Evolutionary conservation across 2,113 vertebrate species (phyloP), one percentile per base, ranked within the genome.

Genomic region (Python bivittatus): DNA sequence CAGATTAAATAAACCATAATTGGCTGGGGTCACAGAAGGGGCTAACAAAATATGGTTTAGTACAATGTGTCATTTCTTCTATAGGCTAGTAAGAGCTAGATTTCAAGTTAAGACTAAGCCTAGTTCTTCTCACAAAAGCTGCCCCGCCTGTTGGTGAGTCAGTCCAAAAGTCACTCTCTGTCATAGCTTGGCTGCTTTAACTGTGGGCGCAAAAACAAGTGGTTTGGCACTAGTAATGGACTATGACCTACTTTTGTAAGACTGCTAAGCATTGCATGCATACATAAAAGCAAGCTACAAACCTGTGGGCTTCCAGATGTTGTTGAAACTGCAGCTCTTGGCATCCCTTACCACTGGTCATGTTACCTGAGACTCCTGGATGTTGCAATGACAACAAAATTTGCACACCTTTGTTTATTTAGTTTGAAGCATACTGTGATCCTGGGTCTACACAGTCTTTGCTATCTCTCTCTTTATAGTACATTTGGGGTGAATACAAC

Each of bases 71-170:
- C 33, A 38, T 79, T 79, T 22, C 17, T 79, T 79, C 72, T 42
- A 42, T 42, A 10, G 33, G 44, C n/a, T 58, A 88, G 56, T 84
- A 64, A 89, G 72, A 92, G 61, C 22, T 29, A 64, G 64, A 52
- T 48, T 58, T 89, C 79, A 53, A 61, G 23, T 89, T 92, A 44
- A 85, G 87, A 25, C 72, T 56, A 89, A 58, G n/a, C 48, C 58
- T 89, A 38, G 8, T 42, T 64, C 72, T 84, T 89, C 91, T 44
- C 72, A 85, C 79, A 92, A 61, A 53, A 89, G 9, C 29, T 60
- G 61, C 57, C 61, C 79, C 88, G 54, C 91, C 79, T 54, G 10
- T 89, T 88, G 54, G 1, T 92, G 91, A 92, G 88, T 92, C 91
- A 92, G 44, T n/a, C 84, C n/a, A 48, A 89, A 89, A 92, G 87